Percentiles rank a stretch among this genome's conserved stretches.
These are phyloP conservation scores for Megalopta genalis DNA, from an alignment of 1,140 invertebrate species.

Conservation along the genomic window DNA sequence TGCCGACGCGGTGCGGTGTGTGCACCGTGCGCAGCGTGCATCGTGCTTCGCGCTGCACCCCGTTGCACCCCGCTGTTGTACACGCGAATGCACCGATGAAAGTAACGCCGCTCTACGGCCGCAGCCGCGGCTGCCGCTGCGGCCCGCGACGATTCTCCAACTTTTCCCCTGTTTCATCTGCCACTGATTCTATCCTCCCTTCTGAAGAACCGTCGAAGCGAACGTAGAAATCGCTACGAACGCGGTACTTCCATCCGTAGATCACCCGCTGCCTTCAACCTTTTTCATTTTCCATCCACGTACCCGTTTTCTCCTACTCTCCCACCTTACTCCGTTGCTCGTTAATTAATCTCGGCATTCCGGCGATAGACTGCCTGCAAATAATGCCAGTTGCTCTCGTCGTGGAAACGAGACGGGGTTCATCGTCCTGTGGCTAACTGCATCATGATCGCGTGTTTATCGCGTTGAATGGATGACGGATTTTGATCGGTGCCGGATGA, in stretches of 20 bases:
- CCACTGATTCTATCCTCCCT: background rate
- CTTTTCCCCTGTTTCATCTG: slow-evolving; percentile 16
- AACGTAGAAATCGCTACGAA: background rate
- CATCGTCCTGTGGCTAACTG: background rate
- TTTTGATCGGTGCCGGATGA: too few species aligned
- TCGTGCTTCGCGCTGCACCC: slow-evolving; percentile 30
- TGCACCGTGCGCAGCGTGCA: too few species aligned
- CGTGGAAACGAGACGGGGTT: background rate
- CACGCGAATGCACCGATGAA: slow-evolving; percentile 21
- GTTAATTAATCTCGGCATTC: background rate
- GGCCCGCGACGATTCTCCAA: slow-evolving; percentile 43
- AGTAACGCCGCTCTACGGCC: slow-evolving; percentile 15
- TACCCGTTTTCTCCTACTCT: too few species aligned
- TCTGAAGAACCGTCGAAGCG: background rate
- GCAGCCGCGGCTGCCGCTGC: background rate
- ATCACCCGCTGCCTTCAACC: background rate
- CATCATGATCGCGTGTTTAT: too few species aligned
- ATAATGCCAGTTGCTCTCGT: background rate
- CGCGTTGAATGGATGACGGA: too few species aligned
- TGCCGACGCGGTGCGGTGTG: slow-evolving; percentile 36
- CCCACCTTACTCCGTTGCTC: too few species aligned
- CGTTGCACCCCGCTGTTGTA: slow-evolving; percentile 32
- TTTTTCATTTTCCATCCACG: background rate
- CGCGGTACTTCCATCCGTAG: background rate
- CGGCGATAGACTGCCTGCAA: background rate